Evolutionary conservation across 1,140 invertebrate genomes (phyloP), one percentile per base, ranked within the genome.

Genomic region (Stenopsyche tienmushanensis): DNA sequence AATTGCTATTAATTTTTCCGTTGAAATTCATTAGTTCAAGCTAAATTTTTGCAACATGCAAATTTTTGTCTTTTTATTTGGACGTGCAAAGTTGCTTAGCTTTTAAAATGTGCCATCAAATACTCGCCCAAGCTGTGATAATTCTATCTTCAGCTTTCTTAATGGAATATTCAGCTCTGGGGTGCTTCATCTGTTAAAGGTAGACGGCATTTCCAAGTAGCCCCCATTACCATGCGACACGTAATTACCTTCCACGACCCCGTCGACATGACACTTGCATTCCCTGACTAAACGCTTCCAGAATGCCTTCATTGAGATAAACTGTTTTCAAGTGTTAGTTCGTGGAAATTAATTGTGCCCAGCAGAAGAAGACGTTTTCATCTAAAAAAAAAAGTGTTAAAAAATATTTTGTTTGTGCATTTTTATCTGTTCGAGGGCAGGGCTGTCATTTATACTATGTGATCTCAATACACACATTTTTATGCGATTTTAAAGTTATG

Each of bases 191-290:
- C n/a, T n/a, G n/a, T 34, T 13, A 7, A 13, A 13, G 29, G 29
- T 34, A 34, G 29, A 34, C 29, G 13, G 13, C 29, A 34, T 34
- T 34, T 13, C 5, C 20, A 15, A 47, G 20, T 47, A 15, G n/a
- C 5, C 26, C 29, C 26, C 53, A 55, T 55, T 55, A 55, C 23
- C 21, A 20, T n/a, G 53, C 53, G 53, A 55, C 53, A 55, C 17
- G 21, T 55, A 47, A 47, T 47, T 47, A 29, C 26, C 53, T n/a
- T 26, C 5, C n/a, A 55, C 21, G 23, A 18, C 25, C 20, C 23
- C 26, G 8, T 15, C 24, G 15, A 9, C 26, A 21, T 55, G 53
- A 55, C 53, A 55, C 53, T 55, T 55, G 53, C 53, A 55, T 29
- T 29, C 26, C 53, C 53, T 17, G 3, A 17, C 24, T 25, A 13